Evolutionary conservation across 2,113 vertebrate species (phyloP).

Genomic region (Saiga tatarica): DNA sequence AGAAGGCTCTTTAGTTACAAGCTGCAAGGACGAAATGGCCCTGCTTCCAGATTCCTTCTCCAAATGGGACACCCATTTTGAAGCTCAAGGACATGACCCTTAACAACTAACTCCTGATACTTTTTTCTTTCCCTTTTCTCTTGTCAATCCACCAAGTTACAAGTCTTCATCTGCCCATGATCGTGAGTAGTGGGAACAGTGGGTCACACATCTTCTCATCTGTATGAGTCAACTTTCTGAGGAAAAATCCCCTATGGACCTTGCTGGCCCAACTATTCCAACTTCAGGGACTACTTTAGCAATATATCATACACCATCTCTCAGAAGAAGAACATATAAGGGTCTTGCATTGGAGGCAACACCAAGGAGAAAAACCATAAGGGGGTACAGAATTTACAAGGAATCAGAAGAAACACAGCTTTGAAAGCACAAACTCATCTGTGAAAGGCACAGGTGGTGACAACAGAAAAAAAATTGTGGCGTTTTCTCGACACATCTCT

Average conservation of each 20-base stretch:
- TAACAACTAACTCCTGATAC: background rate
- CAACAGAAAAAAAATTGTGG: background rate
- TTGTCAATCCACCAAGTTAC: background rate
- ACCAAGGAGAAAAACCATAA: background rate
- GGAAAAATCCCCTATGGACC: background rate
- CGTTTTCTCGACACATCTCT: background rate
- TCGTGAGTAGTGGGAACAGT: background rate
- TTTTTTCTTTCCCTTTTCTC: background rate
- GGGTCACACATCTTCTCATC: background rate
- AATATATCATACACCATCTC: background rate
- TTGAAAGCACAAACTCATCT: background rate
- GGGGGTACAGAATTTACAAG: background rate
- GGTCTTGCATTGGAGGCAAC: background rate
- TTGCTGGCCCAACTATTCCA: background rate
- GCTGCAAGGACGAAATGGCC: background rate
- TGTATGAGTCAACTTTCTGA: background rate
- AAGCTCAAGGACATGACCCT: background rate
- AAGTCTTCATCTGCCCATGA: background rate
- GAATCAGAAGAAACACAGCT: background rate
- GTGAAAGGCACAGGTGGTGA: accelerated
- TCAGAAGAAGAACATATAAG: background rate
- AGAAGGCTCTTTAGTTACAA: background rate
- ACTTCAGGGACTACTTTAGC: background rate
- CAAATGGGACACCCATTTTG: background rate
- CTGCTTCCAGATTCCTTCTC: background rate